Evolutionary conservation across 2,888 invertebrate genomes (phyloP).

Genomic region (Microplitis deprimator): DNA sequence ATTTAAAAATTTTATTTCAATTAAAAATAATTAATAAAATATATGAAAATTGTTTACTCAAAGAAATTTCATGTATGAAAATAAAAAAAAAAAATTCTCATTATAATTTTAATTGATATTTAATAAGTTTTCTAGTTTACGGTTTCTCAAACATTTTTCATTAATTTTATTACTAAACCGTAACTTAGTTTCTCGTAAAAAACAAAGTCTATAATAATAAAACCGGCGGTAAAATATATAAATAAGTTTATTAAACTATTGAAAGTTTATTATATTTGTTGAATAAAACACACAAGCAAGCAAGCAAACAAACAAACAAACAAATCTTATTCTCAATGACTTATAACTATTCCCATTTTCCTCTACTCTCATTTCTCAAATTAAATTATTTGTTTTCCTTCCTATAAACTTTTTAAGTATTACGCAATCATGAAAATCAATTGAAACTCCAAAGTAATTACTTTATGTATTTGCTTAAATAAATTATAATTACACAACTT

Average conservation of each 20-base stretch:
- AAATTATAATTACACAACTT: no score
- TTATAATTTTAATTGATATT: neutral
- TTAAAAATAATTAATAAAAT: no score
- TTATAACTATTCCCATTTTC: neutral
- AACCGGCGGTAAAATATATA: neutral
- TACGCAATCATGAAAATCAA: neutral
- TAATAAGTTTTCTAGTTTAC: slow-evolving; percentile 3
- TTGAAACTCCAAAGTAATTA: neutral
- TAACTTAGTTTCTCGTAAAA: neutral
- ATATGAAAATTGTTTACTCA: neutral
- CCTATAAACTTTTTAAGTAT: neutral
- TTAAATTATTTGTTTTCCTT: neutral
- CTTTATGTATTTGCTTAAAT: no score
- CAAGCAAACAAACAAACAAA: neutral
- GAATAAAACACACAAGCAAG: neutral
- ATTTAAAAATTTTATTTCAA: no score
- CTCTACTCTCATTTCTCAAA: neutral
- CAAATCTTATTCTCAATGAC: neutral
- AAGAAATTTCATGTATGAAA: neutral
- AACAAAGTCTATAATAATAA: neutral
- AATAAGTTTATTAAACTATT: neutral
- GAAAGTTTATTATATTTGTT: neutral
- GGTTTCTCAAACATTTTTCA: neutral
- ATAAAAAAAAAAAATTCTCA: neutral
- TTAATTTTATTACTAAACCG: neutral